Percentiles rank a stretch among this genome's conserved stretches.
Conservation (phyloP, 1,140 invertebrate genomes). For the Lanistes nyassanus region DNA sequence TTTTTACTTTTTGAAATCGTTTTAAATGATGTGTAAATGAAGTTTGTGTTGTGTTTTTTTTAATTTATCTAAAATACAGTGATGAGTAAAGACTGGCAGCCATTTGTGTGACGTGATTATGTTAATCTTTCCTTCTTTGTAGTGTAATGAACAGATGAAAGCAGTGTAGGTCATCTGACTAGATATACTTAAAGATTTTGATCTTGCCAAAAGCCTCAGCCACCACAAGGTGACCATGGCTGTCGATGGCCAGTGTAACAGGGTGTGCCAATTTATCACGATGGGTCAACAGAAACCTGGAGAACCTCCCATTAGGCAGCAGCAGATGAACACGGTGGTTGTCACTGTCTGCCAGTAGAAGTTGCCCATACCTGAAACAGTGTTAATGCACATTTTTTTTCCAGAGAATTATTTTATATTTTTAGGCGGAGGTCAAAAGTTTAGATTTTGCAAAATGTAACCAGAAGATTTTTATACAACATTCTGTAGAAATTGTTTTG, state of each 20-base stretch:
- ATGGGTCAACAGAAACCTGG: constrained; percentile 51
- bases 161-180: constrained; percentile 12
- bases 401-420: no score
- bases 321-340: constrained; percentile 60
- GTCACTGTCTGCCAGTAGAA: constrained; percentile 60
- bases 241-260: constrained; percentile 50
- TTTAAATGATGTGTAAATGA: not conserved
- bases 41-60: no score
- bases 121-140: no score
- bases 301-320: constrained; percentile 56
- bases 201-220: constrained; percentile 60
- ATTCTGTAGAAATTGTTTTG: no score
- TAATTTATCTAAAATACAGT: not conserved
- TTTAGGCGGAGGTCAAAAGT: no score
- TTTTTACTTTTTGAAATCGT: constrained; percentile 12
- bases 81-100: no score
- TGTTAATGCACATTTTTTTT: no score
- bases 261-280: constrained; percentile 57
- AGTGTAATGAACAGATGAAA: not conserved
- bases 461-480: no score
- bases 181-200: constrained; percentile 59
- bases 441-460: no score
- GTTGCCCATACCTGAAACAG: constrained; percentile 49
- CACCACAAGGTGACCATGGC: constrained; percentile 51
- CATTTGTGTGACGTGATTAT: no score